Conservation (phyloP, 2,888 invertebrate genomes). For the Salticus scenicus region DNA sequence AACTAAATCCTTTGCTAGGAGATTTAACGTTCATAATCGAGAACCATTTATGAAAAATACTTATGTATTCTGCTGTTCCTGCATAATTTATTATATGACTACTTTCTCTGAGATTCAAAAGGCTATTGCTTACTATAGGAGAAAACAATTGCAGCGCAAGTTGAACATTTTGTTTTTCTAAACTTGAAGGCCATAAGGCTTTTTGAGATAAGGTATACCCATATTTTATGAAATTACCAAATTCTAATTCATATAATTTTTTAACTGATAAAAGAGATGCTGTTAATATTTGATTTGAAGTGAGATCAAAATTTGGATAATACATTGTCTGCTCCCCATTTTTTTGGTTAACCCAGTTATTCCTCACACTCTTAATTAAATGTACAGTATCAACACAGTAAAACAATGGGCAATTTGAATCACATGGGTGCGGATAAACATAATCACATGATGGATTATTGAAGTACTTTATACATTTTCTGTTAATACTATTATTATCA, state of each 20-base stretch:
- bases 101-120: background rate
- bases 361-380: slow-evolving; percentile 10
- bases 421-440: slow-evolving; percentile 12
- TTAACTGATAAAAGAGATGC: slow-evolving; percentile 5
- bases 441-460: background rate
- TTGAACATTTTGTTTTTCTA: slow-evolving; percentile 1
- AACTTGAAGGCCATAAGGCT: slow-evolving; percentile 13
- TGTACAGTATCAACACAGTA: slow-evolving; percentile 14
- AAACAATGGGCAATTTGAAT: background rate
- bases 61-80: background rate
- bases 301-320: background rate
- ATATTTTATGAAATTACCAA: background rate
- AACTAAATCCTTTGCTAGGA: background rate
- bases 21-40: background rate
- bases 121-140: background rate
- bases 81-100: background rate
- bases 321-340: slow-evolving; percentile 3
- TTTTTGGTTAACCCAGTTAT: slow-evolving; percentile 28
- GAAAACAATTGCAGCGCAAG: background rate
- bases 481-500: slow-evolving; percentile 21
- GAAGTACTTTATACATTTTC: slow-evolving; percentile 16
- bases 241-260: slow-evolving; percentile 9
- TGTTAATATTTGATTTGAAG: background rate
- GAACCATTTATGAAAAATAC: background rate
- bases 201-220: slow-evolving; percentile 12